Evolutionary conservation across 2,113 vertebrate species (phyloP).

Genomic region (Aphelocoma coerulescens): DNA sequence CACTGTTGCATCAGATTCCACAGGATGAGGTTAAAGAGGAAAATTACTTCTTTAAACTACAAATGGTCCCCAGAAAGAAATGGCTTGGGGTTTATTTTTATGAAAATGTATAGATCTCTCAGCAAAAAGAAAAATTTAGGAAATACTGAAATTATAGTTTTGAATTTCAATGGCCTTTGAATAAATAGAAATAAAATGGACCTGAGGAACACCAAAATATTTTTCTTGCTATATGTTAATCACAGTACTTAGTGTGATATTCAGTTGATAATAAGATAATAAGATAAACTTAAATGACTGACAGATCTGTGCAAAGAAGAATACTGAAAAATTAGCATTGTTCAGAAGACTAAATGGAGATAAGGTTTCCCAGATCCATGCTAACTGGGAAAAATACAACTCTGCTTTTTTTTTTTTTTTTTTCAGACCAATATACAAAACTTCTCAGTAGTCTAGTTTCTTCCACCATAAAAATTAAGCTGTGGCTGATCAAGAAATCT

Average conservation of each 20-base stretch:
- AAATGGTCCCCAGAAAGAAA: not conserved
- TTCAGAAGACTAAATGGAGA: not conserved
- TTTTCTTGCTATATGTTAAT: not conserved
- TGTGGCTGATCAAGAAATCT: not conserved
- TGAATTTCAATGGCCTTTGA: not conserved
- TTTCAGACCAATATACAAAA: not conserved
- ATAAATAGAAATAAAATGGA: not conserved
- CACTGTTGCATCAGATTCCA: not conserved
- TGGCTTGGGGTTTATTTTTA: not conserved
- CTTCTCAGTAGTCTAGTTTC: not conserved
- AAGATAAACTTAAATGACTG: not conserved
- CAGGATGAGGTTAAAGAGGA: constrained; percentile 16
- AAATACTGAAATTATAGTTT: not conserved
- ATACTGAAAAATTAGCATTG: not conserved
- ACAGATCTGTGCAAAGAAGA: not conserved
- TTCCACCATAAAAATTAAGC: not conserved
- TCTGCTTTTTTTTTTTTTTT: not conserved
- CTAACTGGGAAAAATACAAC: not conserved
- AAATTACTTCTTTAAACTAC: constrained; percentile 19
- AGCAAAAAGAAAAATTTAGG: not conserved
- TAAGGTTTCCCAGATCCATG: not conserved
- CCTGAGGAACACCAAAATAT: not conserved
- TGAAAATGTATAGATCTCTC: not conserved
- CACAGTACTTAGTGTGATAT: not conserved
- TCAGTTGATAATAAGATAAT: not conserved